Percentiles rank a stretch among this genome's conserved stretches.
Evolutionary conservation across 2,888 invertebrate genomes (phyloP).

Genomic region (Ditylenchus weischeri): DNA sequence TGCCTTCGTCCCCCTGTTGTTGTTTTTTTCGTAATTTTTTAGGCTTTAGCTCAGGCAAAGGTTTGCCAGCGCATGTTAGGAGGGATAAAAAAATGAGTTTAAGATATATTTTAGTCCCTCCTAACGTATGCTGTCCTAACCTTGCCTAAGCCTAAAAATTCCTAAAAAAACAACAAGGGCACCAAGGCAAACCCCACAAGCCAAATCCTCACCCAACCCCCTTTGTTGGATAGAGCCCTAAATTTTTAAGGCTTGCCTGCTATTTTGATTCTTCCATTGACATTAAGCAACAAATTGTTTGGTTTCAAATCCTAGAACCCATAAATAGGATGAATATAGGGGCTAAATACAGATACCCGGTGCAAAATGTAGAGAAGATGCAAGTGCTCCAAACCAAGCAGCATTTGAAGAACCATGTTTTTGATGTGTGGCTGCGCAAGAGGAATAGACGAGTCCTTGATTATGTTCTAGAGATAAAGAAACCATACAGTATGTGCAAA

Average conservation of each 20-base stretch:
- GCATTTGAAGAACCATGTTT: constrained; percentile 87
- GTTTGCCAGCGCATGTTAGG: too few species aligned
- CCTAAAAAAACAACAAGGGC: too few species aligned
- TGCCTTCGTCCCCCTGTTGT: too few species aligned
- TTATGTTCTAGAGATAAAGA: constrained; percentile 49
- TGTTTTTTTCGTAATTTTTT: too few species aligned
- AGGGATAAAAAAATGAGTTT: too few species aligned
- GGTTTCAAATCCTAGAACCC: constrained; percentile 80
- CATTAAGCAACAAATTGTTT: constrained; percentile 91
- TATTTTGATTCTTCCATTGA: constrained; percentile 80
- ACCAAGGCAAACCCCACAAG: too few species aligned
- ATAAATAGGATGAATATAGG: background rate
- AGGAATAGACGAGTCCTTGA: constrained; percentile 75
- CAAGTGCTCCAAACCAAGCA: constrained; percentile 88
- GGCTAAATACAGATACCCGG: constrained; percentile 64
- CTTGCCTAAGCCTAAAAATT: too few species aligned
- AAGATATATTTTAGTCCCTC: too few species aligned
- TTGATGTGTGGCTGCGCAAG: constrained; percentile 88
- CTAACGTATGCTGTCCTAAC: too few species aligned
- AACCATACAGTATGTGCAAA: background rate
- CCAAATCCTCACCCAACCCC: too few species aligned
- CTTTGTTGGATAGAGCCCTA: too few species aligned
- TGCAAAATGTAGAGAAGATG: constrained; percentile 94
- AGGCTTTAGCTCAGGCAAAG: too few species aligned
- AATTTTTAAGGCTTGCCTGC: background rate